phyloP scores from a whole-genome alignment of 2,888 invertebrate genomes.

The Nasonovia ribisnigri region DNA sequence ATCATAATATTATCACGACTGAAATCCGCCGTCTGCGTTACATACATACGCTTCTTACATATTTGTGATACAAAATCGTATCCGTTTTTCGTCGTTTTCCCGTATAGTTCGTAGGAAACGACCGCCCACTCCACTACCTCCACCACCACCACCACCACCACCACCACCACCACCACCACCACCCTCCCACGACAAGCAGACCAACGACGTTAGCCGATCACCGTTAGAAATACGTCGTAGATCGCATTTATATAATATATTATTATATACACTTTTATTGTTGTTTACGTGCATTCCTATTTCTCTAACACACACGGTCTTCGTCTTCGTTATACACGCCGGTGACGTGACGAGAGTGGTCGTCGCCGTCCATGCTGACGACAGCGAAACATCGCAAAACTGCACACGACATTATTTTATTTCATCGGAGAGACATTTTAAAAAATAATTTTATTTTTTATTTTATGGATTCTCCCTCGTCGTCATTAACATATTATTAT shows the following conservation, averaged over 20 bases:
- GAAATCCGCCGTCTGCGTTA: neutral
- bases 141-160: neutral
- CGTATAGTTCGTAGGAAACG: neutral
- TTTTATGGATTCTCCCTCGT: constrained; percentile 16
- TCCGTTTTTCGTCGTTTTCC: neutral
- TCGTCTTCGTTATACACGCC: constrained; percentile 8
- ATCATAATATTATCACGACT: neutral
- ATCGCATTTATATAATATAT: constrained; percentile 7
- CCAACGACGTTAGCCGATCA: neutral
- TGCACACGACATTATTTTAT: constrained; percentile 24
- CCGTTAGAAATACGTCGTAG: constrained; percentile 41
- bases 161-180: neutral
- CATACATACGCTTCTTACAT: neutral
- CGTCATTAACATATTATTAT: constrained; percentile 28
- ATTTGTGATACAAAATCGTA: neutral
- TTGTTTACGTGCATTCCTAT: constrained; percentile 38
- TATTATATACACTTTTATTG: constrained; percentile 17
- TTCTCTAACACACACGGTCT: neutral
- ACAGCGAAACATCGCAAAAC: neutral
- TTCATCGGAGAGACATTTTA: neutral
- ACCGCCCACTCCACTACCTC: neutral
- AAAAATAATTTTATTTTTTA: constrained; percentile 27
- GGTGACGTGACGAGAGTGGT: constrained; percentile 20
- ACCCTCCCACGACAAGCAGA: neutral
- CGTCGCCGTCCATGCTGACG: neutral